Conservation (phyloP, 2,113 vertebrate species). For the Ptilonorhynchus violaceus region DNA sequence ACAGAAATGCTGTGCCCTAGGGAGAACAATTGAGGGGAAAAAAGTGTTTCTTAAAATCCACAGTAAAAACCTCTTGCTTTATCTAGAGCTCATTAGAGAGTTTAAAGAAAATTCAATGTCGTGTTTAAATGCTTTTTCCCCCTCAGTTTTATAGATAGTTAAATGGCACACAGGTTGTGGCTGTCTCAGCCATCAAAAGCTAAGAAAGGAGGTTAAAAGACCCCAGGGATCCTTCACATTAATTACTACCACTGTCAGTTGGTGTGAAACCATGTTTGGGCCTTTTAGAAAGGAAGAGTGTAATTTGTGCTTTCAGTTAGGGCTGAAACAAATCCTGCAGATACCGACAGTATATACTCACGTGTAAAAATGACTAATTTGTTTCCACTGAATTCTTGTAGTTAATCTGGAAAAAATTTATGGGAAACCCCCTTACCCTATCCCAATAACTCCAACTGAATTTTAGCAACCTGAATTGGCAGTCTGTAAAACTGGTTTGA, state of each 20-base stretch:
- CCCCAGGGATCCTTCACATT: slow-evolving; percentile 35
- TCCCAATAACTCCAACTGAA: neutral
- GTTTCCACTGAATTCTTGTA: slow-evolving; percentile 13
- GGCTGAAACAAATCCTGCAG: neutral
- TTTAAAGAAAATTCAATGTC: slow-evolving; percentile 19
- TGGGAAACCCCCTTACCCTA: neutral
- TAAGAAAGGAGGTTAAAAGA: slow-evolving; percentile 58
- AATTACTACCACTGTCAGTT: slow-evolving; percentile 50
- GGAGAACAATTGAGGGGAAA: neutral
- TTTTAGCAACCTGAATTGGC: slow-evolving; percentile 32
- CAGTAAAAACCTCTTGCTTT: slow-evolving; percentile 33
- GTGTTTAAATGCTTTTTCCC: slow-evolving; percentile 5
- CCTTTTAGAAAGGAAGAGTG: neutral
- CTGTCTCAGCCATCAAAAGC: slow-evolving; percentile 49
- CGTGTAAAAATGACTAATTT: neutral
- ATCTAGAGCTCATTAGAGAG: slow-evolving; percentile 53
- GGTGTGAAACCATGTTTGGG: slow-evolving; percentile 34
- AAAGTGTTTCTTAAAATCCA: slow-evolving; percentile 4
- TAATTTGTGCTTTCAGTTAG: slow-evolving; percentile 23
- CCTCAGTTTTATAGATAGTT: slow-evolving; percentile 37
- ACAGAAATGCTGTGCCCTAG: neutral
- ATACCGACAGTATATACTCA: neutral
- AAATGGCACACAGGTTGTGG: slow-evolving; percentile 43
- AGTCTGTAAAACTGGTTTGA: slow-evolving; percentile 44
- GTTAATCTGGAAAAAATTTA: slow-evolving; percentile 13